Evolutionary conservation across 2,797 vertebrate genomes (phyloP).

Genomic region (Oreochromis grahami): DNA sequence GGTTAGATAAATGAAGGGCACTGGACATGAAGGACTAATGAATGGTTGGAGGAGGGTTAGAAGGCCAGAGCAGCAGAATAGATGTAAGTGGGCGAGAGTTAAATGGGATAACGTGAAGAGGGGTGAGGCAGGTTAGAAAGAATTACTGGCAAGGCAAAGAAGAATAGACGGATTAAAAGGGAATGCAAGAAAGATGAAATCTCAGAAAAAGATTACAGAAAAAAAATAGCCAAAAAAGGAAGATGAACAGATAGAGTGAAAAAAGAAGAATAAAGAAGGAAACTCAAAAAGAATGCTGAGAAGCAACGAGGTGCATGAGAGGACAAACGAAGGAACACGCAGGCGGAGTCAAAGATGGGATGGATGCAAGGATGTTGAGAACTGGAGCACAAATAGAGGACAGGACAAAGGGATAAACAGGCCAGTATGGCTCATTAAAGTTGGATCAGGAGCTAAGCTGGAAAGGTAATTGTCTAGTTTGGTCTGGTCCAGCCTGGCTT

Average conservation of each 20-base stretch:
- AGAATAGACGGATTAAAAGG: not conserved
- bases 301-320: not conserved
- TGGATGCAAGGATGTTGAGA: not conserved
- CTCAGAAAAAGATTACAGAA: not conserved
- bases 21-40: not conserved
- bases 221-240: not conserved
- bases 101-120: not conserved
- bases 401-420: not conserved
- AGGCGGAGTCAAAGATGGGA: not conserved
- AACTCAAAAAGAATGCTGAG: not conserved
- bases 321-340: not conserved
- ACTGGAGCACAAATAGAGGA: not conserved
- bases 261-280: no score
- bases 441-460: constrained; percentile 12
- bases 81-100: not conserved
- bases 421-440: not conserved
- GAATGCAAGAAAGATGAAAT: not conserved
- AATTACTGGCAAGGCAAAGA: not conserved
- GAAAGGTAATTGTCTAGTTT: not conserved
- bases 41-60: not conserved
- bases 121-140: not conserved
- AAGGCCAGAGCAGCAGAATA: not conserved
- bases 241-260: not conserved
- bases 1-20: not conserved
- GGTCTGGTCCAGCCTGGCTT: not conserved